Base-by-base conservation (phyloP, 2,888 invertebrate species). In the Quadriops clusia region DNA sequence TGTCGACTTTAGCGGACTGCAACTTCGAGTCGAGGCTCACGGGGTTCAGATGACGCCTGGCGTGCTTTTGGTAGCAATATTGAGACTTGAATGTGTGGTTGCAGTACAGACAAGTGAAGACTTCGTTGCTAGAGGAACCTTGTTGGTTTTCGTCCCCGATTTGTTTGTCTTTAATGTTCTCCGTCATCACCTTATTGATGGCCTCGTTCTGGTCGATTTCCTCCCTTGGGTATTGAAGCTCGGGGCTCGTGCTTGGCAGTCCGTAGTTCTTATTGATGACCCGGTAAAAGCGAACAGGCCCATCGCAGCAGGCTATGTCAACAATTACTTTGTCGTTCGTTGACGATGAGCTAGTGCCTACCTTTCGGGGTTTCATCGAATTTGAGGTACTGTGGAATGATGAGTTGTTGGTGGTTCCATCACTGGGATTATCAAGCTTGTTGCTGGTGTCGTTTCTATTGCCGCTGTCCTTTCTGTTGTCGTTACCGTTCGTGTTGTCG, bases 271-370 rank as follows among this genome's bases (percentile, higher is more conserved):
- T 76, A 63, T 90, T 90, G 2, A 86, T 63, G 3, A 90, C 85
- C 2, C 89, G 69, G 46, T 84, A 83, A 60, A 90, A 83, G 14
- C 80, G 69, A 1, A 90, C 87, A 0, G 90, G 90, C 0, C 90
- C 90, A 58, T 90, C 90, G 58, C 90, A 90, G 39, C 82, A 86
- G 1, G 89, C 90, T n/a, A 89, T 72, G 58, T 90, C 89, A 36
- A 85, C 63, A 2, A 87, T 75, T 1, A 81, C 74, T 51, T 71
- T 73, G 16, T 59, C 56, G 39, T 49, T 46, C 10, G 37, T 40
- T n/a, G n/a, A n/a, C n/a, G n/a, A n/a, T n/a, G n/a, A n/a, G n/a
- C n/a, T n/a, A n/a, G 33, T 7, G 2, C 9, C 24, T 6, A 9
- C 13, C 7, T 36, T 36, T 7, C 43, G 13, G n/a, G 26, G 12